Base-by-base conservation (phyloP, 2,797 vertebrate species). In the Sebastes kiyomatsui region DNA sequence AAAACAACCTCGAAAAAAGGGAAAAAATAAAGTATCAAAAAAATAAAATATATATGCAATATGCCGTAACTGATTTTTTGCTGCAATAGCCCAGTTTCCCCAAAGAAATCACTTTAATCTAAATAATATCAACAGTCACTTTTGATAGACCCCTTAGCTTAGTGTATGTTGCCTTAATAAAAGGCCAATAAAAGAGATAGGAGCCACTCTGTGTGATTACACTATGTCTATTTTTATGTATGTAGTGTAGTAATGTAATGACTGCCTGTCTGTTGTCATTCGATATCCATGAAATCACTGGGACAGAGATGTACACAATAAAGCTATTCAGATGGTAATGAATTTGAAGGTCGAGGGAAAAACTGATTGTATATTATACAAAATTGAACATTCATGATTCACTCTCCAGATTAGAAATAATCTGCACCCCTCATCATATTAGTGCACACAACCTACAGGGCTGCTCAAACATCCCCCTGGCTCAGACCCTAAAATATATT, bases 311-410 rank as follows among this genome's bases (percentile, higher is more conserved):
- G 38, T 22, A 62, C 65, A 70, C 68, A 64, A 8, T 56, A 18
- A 38, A 38, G 25, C 59, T 18, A 27, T 65, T 68, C 46, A 38
- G 32, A 55, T 72, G 64, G 30, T 32, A 72, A 78, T 64, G 42
- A 27, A 56, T 60, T 60, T 77, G 65, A 77, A 84, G 74, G 66
- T 73, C 4, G 5, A 52, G 13, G 27, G 27, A n/a, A 25, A 78
- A 59, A 64, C 38, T 2, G 7, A 61, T 5, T 38, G 35, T 38
- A 38, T 0, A 38, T 13, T 38, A 18, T 32, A 54, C 22, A 32
- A 38, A 52, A 33, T 8, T 8, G 1, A 69, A 54, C 27, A 52
- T 23, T 65, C 35, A 52, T 11, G 4, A 2, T 18, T 35, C 12
- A 33, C 54, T 68, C 30, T 77, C 28, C 10, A 20, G 6, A 71